Conservation (phyloP, 1,140 invertebrate species). For the Spodoptera litura region DNA sequence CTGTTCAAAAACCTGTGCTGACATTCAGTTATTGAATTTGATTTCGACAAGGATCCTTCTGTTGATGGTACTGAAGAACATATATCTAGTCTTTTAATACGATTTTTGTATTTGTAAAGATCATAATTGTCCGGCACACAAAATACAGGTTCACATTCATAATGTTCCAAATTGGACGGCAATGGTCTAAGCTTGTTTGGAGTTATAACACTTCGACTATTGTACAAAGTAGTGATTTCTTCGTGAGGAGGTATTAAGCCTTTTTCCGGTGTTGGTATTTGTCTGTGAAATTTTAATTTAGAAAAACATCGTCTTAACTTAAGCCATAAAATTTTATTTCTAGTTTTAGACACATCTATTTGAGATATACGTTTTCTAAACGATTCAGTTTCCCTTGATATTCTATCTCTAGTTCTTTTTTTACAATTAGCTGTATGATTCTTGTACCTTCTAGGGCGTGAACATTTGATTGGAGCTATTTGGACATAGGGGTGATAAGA, state of each 20-base stretch:
- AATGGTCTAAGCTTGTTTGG: neutral
- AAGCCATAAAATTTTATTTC: conserved; percentile 42
- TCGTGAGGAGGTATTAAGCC: conserved; percentile 11
- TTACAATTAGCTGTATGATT: neutral
- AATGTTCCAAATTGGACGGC: conserved; percentile 38
- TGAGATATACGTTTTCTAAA: conserved; percentile 44
- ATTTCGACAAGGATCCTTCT: too few species aligned
- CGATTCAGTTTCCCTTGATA: neutral
- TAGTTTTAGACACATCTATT: neutral
- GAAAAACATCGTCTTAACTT: conserved; percentile 56
- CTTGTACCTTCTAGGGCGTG: neutral
- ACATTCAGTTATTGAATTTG: too few species aligned
- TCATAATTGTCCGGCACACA: conserved; percentile 56
- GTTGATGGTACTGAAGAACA: too few species aligned
- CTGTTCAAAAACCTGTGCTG: too few species aligned
- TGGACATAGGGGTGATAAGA: neutral
- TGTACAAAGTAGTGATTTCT: conserved; percentile 1
- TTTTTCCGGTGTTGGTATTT: conserved; percentile 41
- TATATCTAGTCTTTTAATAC: too few species aligned
- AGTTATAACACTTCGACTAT: neutral
- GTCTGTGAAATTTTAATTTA: conserved; percentile 60
- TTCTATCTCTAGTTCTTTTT: conserved; percentile 5
- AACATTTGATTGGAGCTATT: neutral
- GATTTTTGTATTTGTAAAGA: conserved; percentile 51
- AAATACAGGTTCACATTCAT: conserved; percentile 60